A percentile compares a stretch with the other conserved stretches of the same genome.
Conservation (phyloP, 2,888 invertebrate genomes). For the Neria commutata region DNA sequence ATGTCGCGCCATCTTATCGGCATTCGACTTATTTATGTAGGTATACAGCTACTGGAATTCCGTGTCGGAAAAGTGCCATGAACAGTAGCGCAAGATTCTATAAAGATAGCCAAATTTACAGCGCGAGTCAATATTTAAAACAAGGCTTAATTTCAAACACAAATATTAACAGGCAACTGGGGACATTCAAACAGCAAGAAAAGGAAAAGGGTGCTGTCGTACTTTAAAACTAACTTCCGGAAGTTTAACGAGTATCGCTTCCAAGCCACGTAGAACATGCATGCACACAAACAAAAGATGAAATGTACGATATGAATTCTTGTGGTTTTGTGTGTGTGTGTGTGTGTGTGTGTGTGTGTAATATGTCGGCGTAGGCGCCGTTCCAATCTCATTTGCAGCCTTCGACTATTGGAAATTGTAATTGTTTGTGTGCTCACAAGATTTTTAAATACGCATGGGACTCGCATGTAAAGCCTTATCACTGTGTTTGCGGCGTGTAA, state of each 20-base stretch:
- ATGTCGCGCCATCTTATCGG: too few relatives aligned
- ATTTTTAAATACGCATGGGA: background rate
- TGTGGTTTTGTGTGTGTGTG: constrained; percentile 10
- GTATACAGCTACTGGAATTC: background rate
- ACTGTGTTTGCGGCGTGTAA: background rate
- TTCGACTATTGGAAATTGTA: too few relatives aligned
- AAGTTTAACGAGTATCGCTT: too few relatives aligned
- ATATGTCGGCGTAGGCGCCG: too few relatives aligned
- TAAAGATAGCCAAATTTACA: background rate
- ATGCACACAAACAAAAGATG: constrained; percentile 36
- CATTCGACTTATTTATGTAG: too few relatives aligned
- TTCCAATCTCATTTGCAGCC: too few relatives aligned
- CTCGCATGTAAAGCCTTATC: background rate
- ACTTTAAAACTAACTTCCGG: too few relatives aligned
- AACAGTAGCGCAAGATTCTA: background rate
- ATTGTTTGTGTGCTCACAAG: too few relatives aligned
- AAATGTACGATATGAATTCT: too few relatives aligned
- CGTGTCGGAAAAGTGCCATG: background rate
- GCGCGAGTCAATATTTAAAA: background rate
- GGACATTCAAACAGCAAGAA: background rate
- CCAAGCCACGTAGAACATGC: too few relatives aligned
- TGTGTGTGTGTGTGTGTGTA: constrained; percentile 40
- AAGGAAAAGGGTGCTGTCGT: too few relatives aligned
- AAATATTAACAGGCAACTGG: background rate
- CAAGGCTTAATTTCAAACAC: background rate